Base-by-base conservation (phyloP, 1,140 invertebrate species). In the Lasaia peninsularis region DNA sequence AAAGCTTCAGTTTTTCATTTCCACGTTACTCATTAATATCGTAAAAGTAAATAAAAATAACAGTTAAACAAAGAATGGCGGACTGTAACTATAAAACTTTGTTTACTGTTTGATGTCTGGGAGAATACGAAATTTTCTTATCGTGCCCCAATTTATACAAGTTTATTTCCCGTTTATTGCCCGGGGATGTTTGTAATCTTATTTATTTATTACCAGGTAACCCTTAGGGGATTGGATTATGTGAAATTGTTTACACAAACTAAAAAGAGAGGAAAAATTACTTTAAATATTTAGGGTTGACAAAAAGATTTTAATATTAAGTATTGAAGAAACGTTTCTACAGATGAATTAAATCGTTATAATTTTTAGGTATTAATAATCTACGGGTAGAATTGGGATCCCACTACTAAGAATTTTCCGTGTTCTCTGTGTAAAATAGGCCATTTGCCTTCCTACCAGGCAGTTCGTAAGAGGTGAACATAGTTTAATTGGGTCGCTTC, bases 11-110 rank as follows among this genome's bases (percentile, higher is more conserved):
- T 58, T 58, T 60, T 60, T 56, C 50, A 50, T 33, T 64, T 59
- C 57, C 52, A 64, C 54, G 35, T 52, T 62, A 52, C 53, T 63
- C 48, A 64, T 64, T 52, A 53, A 51, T 16, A 60, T 60, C 18
- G 18, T 18, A 37, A 40, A 14, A 18, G 40, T 44, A 10, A 11
- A 44, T 44, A 20, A 20, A 44, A 44, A 44, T 16, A 44, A 20
- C 40, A 44, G 40, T 44, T 44, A 44, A 21, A 44, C 40, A 44
- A 44, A 44, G 40, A 44, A 44, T 44, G 18, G 40, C 10, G 40
- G 40, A 44, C 40, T 44, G 40, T 44, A 20, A 44, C 40, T 44
- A 44, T 44, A 44, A 44, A 44, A 44, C 40, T 44, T 44, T 44
- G 18, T 44, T 44, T 44, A 44, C 40, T 44, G 40, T 44, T 44